These are phyloP conservation scores for Brachionus asplanchnoidis DNA, from an alignment of 1,140 invertebrate species.

Conservation along the genomic window DNA sequence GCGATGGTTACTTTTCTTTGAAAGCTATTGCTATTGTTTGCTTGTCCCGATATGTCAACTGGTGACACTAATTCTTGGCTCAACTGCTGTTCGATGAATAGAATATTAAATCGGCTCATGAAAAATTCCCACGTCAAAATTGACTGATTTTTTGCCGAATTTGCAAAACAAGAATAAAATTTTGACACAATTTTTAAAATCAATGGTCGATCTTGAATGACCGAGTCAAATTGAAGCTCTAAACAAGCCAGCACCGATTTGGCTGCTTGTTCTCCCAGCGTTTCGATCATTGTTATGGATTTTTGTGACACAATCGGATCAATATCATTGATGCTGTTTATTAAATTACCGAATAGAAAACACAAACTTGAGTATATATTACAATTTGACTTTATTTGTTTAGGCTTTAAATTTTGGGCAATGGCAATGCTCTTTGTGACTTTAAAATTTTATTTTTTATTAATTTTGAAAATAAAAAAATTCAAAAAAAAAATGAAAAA, in stretches of 20 bases:
- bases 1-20: not conserved
- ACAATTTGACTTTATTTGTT: conserved; percentile 73
- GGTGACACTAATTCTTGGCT: conserved; percentile 46
- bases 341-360: conserved; percentile 91
- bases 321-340: conserved; percentile 89
- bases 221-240: conserved; percentile 64
- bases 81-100: conserved; percentile 91
- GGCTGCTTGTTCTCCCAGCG: conserved; percentile 73
- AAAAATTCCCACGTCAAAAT: conserved; percentile 97
- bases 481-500: not conserved
- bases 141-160: conserved; percentile 62
- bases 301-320: conserved; percentile 89
- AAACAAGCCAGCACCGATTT: conserved; percentile 68
- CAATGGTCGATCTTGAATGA: conserved; percentile 91
- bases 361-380: conserved; percentile 85
- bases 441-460: conserved; percentile 50
- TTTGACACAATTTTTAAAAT: conserved; percentile 85
- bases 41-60: not conserved
- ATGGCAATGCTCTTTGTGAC: conserved; percentile 87
- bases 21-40: not conserved
- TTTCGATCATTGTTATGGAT: conserved; percentile 83
- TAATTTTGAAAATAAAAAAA: not conserved
- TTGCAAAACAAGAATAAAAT: conserved; percentile 82
- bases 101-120: conserved; percentile 86
- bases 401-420: conserved; percentile 82